phyloP scores from a whole-genome alignment of 2,888 invertebrate species.

The Doris montereyensis region DNA sequence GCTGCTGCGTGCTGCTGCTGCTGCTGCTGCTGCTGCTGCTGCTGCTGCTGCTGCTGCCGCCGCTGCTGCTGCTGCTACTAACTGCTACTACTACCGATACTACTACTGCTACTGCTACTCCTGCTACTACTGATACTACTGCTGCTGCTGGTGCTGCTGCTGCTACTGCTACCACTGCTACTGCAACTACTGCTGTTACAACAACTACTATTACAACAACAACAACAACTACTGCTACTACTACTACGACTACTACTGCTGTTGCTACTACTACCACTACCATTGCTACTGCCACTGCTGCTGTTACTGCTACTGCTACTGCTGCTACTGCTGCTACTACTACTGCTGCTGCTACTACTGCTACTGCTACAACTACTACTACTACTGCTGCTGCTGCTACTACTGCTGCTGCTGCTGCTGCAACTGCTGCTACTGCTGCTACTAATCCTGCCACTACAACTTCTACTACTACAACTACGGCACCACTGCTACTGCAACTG shows the following conservation, averaged over 20 bases:
- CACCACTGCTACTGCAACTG: not conserved
- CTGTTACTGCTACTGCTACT: not conserved
- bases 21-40: too few species aligned
- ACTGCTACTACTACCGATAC: too few species aligned
- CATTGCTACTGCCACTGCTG: not conserved
- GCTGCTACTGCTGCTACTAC: not conserved
- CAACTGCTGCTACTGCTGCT: not conserved
- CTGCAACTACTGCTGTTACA: not conserved
- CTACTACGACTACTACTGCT: not conserved
- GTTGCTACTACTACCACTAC: not conserved
- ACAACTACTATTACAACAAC: not conserved
- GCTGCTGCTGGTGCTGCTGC: too few species aligned
- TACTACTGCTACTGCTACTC: too few species aligned
- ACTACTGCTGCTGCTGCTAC: not conserved
- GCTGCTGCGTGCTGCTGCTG: too few species aligned
- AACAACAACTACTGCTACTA: not conserved
- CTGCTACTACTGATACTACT: too few species aligned
- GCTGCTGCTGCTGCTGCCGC: not conserved
- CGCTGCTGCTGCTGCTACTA: not conserved
- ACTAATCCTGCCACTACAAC: not conserved
- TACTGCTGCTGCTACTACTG: not conserved
- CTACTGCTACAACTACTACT: not conserved
- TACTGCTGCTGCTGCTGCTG: not conserved
- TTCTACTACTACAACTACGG: not conserved
- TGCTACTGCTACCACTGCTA: not conserved